Evolutionary conservation across 2,888 invertebrate genomes (phyloP), one percentile per base, ranked within the genome.

Genomic region (Drosophila austrosaltans): DNA sequence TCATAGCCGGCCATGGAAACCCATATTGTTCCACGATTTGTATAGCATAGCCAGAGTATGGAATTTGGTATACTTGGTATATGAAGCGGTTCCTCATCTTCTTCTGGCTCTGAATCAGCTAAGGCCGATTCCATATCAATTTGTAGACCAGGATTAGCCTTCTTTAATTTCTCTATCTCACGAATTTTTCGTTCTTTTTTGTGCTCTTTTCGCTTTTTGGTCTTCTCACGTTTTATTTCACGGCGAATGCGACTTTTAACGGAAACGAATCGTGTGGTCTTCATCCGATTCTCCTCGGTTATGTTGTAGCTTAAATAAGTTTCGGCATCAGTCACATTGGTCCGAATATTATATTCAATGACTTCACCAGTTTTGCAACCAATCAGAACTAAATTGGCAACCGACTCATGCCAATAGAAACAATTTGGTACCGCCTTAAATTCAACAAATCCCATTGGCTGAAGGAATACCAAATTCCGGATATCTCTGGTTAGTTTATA

Each of bases 391-490:
- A 92, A 93, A 16, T 72, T 58, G 0, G 90, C 44, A 64, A 80
- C 59, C 7, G 61, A 32, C 3, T 53, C 25, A 7, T 83, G 77
- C 96, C 96, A 97, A 10, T 94, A 94, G 86, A 96, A 93, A 81
- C 93, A 95, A 2, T 94, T 94, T 0, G 95, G 94, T 56, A 93
- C 92, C 54, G 95, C 95, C 0, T 94, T 94, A 0, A 95, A 93
- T 63, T 93, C 93, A 12, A 96, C 93, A 76, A 94, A 96, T 0
- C 96, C 96, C 48, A 96, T 93, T 20, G 96, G 95, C 6, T 93
- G 82, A 58, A 97, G 80, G 1, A 83, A 83, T 1, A 92, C 87
- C 63, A 93, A 93, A 0, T 94, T 93, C 22, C 92, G 92, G 4
- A 59, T 67, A 10, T 90, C 89, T 2, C 32, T 64, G 0, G 85